A percentile compares a stretch with the other conserved stretches of the same genome.
phyloP scores from a whole-genome alignment of 1,140 invertebrate genomes.

The Yoshiicerus persimilis region DNA sequence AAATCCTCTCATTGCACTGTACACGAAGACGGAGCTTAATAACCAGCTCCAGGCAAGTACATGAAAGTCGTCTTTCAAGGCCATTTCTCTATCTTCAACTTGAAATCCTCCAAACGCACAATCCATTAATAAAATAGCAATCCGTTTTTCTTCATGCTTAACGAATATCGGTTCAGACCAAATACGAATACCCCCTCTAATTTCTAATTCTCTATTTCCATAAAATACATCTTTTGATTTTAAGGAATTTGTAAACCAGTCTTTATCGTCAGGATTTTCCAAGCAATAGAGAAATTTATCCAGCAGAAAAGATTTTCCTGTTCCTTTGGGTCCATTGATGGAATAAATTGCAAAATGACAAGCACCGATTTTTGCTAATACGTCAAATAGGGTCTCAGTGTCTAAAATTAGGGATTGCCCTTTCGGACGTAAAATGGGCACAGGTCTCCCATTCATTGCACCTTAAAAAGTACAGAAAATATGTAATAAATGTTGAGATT shows the following conservation, averaged over 20 bases:
- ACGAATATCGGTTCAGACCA: not conserved
- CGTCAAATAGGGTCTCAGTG: not conserved
- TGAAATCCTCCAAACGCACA: not conserved
- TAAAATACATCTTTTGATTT: not conserved
- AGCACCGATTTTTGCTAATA: not conserved
- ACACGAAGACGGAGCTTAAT: not conserved
- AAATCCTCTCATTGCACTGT: not conserved
- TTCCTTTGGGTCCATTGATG: not conserved
- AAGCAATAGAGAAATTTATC: not conserved
- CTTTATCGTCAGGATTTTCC: not conserved
- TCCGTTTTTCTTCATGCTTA: not conserved
- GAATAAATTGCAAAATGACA: not conserved
- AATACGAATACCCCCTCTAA: not conserved
- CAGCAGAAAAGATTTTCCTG: not conserved
- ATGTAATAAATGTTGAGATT: no score
- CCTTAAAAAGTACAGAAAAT: no score
- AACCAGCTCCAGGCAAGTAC: not conserved
- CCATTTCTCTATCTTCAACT: not conserved
- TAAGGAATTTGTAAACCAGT: not conserved
- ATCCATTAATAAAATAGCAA: not conserved
- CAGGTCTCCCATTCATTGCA: not conserved
- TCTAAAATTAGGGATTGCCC: not conserved
- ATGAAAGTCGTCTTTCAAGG: not conserved
- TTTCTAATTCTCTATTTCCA: not conserved
- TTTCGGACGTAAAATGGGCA: not conserved